Evolutionary conservation across 2,797 vertebrate species (phyloP), one percentile per base, ranked within the genome.

Genomic region (Danio kyathit): DNA sequence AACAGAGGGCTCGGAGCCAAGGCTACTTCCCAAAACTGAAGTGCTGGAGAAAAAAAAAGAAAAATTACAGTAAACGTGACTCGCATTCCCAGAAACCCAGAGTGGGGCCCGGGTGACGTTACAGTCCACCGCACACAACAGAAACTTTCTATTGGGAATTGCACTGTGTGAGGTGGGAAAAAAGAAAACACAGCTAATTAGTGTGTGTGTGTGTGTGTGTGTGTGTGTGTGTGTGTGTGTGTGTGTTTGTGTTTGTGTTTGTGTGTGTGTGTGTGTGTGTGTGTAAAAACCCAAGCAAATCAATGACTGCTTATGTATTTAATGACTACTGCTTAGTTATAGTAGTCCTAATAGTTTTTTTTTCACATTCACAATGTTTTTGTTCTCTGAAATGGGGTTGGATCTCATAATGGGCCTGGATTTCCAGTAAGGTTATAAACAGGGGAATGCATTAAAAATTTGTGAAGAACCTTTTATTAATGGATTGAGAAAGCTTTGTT

Each of bases 11-110:
- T 48, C 5, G 0, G 11, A 1, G 83, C 86, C 91, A 86, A 0
- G 52, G 16, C 75, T 46, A 82, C 87, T 91, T 92, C 91, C 92
- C 91, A 90, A 90, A 89, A 88, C 64, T 40, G n/a, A 82, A 82
- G 76, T 19, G 75, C 74, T 80, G 19, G 48, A 81, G 56, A 44
- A 19, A 44, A 40, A 79, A 76, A 52, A 76, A 74, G 43, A 46
- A 57, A 38, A 9, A 69, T 92, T 90, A 90, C 91, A 72, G 92
- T 90, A 90, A 92, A 83, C 74, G 64, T 71, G 5, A 8, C 40
- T 57, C 61, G 43, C 5, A 80, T 91, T 89, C 88, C 81, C 88
- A 89, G 91, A 92, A 86, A 83, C 69, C 75, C 82, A 14, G 78
- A 49, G 82, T 82, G 59, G 65, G 1, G 14, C 61, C 61, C 3